Conservation (phyloP, 2,888 invertebrate genomes). For the Philereme vetulata region DNA sequence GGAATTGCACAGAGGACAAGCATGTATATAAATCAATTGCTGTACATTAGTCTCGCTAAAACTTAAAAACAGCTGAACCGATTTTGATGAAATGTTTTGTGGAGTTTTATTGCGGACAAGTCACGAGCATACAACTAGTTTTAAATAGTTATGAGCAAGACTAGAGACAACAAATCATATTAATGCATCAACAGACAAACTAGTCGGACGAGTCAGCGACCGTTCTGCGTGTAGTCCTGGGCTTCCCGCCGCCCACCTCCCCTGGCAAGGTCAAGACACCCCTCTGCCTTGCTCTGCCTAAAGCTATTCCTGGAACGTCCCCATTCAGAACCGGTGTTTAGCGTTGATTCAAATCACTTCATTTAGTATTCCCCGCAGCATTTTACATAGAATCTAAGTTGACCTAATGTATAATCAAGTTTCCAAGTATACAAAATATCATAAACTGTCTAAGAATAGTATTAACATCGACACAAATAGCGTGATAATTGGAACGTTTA, state of each 20-base stretch:
- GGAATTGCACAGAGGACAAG: constrained; percentile 5
- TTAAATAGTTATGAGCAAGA: constrained; percentile 1
- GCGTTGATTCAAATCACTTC: constrained; percentile 31
- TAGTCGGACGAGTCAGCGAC: constrained; percentile 71
- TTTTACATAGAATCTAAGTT: background rate
- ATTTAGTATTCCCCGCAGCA: constrained; percentile 31
- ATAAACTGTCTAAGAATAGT: background rate
- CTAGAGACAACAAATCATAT: constrained; percentile 23
- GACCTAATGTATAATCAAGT: background rate
- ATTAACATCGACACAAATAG: background rate
- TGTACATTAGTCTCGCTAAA: no score
- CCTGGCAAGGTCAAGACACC: constrained; percentile 75
- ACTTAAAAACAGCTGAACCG: no score
- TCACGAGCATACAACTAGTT: constrained; percentile 6
- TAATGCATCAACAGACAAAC: constrained; percentile 59
- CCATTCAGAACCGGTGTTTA: constrained; percentile 47
- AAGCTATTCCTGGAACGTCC: constrained; percentile 59
- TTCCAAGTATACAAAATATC: background rate
- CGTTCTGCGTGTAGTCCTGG: constrained; percentile 54
- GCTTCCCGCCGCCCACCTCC: constrained; percentile 49
- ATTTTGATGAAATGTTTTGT: no score
- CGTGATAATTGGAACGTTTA: constrained; percentile 3
- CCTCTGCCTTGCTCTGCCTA: constrained; percentile 50
- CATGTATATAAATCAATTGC: background rate
- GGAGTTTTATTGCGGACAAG: no score